These are phyloP conservation scores for Ivindomyrus marchei DNA, from an alignment of 2,113 vertebrate genomes.

Conservation along the genomic window DNA sequence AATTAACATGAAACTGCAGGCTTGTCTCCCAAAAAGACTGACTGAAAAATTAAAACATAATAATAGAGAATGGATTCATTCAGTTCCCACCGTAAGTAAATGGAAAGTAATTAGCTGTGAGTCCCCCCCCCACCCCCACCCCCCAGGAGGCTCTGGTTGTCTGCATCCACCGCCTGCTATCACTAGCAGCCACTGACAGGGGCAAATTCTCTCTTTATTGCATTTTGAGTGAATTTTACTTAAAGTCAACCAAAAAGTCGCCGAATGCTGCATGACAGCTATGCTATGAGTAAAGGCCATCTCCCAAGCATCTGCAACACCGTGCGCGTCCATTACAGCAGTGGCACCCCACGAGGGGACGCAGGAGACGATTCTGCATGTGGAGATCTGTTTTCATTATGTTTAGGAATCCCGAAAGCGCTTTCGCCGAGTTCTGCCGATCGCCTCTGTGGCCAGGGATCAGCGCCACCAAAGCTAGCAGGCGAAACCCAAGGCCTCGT, in stretches of 20 bases:
- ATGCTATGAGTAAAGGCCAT: neutral
- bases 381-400: neutral
- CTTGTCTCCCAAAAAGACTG: neutral
- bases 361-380: neutral
- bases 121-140: neutral
- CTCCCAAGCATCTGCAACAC: neutral
- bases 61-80: neutral
- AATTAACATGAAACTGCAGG: neutral
- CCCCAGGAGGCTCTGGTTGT: neutral
- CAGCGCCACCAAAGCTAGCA: neutral
- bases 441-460: neutral
- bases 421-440: neutral
- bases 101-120: neutral
- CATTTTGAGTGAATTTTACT: neutral
- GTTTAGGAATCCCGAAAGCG: neutral
- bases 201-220: neutral
- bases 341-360: neutral
- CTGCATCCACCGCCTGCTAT: neutral
- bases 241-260: neutral
- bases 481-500: neutral
- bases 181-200: neutral
- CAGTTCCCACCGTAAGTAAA: conserved; percentile 1
- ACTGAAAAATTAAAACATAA: neutral
- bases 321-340: neutral
- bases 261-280: neutral